phyloP scores from a whole-genome alignment of 2,797 vertebrate species.

The Geotria australis region DNA sequence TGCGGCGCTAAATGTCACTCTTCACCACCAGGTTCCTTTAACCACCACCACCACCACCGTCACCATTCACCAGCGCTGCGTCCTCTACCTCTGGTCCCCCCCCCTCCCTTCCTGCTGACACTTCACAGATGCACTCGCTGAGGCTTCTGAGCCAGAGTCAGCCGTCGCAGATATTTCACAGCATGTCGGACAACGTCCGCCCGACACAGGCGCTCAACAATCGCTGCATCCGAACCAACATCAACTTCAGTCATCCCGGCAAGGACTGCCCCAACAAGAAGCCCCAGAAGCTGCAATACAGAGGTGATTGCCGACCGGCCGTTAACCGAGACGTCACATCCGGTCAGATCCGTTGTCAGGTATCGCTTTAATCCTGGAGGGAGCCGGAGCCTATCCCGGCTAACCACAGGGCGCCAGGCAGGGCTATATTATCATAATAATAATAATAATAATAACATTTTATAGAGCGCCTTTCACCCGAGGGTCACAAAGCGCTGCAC shows the following conservation, averaged over 20 bases:
- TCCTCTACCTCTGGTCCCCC: too few species aligned
- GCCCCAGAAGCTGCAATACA: constrained; percentile 89
- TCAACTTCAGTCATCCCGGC: constrained; percentile 95
- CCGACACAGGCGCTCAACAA: constrained; percentile 88
- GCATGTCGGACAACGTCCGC: constrained; percentile 93
- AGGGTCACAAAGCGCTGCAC: too few species aligned
- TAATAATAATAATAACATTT: too few species aligned
- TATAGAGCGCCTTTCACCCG: too few species aligned
- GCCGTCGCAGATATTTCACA: constrained; percentile 93
- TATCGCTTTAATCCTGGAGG: too few species aligned
- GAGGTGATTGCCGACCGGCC: constrained; percentile 24
- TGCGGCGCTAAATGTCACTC: too few species aligned
- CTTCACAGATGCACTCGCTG: constrained; percentile 67
- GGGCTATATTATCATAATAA: too few species aligned
- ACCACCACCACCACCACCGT: too few species aligned
- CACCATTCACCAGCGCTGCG: too few species aligned
- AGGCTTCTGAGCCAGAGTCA: constrained; percentile 93
- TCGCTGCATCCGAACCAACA: constrained; percentile 93
- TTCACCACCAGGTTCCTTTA: too few species aligned
- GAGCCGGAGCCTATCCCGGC: too few species aligned
- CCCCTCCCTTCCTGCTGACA: not conserved
- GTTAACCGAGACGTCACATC: not conserved
- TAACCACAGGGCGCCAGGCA: too few species aligned
- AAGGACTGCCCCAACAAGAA: constrained; percentile 96
- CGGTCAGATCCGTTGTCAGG: not conserved